Conservation (phyloP, 2,888 invertebrate genomes). For the Dilophus febrilis region DNA sequence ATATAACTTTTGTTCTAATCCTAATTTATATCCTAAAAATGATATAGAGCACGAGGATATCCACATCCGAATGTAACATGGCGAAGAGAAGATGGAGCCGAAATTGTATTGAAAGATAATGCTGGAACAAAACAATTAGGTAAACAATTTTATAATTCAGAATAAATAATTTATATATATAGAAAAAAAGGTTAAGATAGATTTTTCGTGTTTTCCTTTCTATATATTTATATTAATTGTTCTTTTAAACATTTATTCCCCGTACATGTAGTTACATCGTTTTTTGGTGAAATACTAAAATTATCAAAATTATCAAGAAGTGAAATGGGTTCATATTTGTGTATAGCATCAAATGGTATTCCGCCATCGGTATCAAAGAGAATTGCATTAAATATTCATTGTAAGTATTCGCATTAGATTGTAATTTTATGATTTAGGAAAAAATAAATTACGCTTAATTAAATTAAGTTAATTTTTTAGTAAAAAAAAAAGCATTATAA, state of each 20-base stretch:
- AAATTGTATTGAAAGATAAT: constrained; percentile 58
- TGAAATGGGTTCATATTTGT: constrained; percentile 82
- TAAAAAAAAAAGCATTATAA: no score
- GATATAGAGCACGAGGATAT: constrained; percentile 49
- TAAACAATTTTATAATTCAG: no score
- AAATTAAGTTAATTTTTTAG: background rate
- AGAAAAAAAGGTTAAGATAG: no score
- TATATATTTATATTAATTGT: no score
- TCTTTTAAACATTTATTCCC: no score
- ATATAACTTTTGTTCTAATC: no score
- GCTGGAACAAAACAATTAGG: constrained; percentile 46
- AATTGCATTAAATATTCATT: constrained; percentile 74
- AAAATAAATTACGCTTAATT: background rate
- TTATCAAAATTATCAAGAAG: constrained; percentile 66
- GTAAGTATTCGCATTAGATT: constrained; percentile 44
- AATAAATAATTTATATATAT: no score
- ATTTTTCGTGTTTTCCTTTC: no score
- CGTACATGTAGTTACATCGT: no score
- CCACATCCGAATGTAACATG: constrained; percentile 66
- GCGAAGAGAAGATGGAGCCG: constrained; percentile 67
- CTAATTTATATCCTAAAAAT: no score
- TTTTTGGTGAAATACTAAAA: constrained; percentile 60
- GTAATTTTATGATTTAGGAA: background rate
- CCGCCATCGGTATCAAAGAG: constrained; percentile 80
- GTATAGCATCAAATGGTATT: constrained; percentile 76